A percentile compares a stretch with the other conserved stretches of the same genome.
phyloP scores from a whole-genome alignment of 2,113 vertebrate genomes.

The Neolamprologus variostigma region DNA sequence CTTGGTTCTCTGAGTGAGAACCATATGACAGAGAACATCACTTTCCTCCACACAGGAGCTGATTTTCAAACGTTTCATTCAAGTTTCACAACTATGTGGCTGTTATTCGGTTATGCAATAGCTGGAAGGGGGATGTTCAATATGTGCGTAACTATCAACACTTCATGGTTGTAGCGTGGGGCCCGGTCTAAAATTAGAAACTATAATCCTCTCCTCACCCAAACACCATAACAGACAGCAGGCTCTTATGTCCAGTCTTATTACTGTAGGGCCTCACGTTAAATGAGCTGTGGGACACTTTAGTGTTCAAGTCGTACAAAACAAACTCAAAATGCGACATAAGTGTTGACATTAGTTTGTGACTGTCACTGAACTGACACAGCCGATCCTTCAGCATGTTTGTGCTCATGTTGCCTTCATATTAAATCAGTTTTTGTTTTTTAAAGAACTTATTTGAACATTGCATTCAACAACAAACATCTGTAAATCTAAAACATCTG shows the following conservation, averaged over 20 bases:
- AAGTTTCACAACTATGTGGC: neutral
- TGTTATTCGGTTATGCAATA: neutral
- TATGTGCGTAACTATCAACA: neutral
- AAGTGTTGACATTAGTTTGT: neutral
- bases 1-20: neutral
- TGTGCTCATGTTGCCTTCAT: neutral
- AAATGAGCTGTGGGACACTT: accelerated
- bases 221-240: neutral
- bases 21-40: accelerated
- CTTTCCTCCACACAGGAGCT: neutral
- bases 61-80: neutral
- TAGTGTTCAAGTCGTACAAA: neutral
- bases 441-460: neutral
- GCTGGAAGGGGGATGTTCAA: neutral
- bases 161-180: neutral
- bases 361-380: neutral
- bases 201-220: conserved; percentile 17
- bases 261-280: neutral
- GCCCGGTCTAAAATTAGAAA: conserved; percentile 7
- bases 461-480: neutral
- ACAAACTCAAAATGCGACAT: neutral
- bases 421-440: neutral
- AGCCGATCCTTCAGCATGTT: neutral
- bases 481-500: no score
- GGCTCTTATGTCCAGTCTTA: neutral